These are phyloP conservation scores for Palythoa heliodiscus DNA, from an alignment of 92 coral and sea anemone genomes.

Conservation along the genomic window DNA sequence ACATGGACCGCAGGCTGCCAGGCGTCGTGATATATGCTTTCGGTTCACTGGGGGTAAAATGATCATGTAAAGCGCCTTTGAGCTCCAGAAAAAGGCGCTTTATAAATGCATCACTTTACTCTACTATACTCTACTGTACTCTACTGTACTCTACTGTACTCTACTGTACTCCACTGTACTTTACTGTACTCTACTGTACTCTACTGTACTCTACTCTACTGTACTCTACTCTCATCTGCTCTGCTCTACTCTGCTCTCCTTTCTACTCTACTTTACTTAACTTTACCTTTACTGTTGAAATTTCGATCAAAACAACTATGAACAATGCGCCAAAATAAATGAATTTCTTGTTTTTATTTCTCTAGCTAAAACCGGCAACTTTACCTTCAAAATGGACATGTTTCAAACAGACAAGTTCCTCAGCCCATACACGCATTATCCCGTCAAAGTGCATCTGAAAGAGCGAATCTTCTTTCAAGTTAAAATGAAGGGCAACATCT, in stretches of 20 bases:
- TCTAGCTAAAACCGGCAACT: conserved; percentile 57
- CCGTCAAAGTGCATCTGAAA: conserved; percentile 78
- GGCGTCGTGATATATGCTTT: no score
- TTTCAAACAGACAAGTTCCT: conserved; percentile 75
- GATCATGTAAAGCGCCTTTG: no score
- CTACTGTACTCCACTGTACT: background rate
- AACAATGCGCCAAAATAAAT: no score
- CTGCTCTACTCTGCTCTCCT: background rate
- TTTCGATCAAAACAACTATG: no score
- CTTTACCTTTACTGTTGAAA: no score
- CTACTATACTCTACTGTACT: no score
- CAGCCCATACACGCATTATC: conserved; percentile 71
- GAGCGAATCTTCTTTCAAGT: conserved; percentile 73
- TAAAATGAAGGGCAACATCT: conserved; percentile 56
- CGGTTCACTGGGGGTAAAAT: no score
- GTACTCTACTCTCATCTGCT: background rate
- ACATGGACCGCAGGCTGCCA: no score
- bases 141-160: background rate
- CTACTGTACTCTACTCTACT: no score
- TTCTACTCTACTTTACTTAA: background rate
- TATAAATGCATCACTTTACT: no score
- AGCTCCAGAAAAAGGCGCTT: no score
- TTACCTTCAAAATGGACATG: conserved; percentile 77
- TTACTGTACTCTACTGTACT: background rate
- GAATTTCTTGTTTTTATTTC: background rate